phyloP scores from a whole-genome alignment of 2,113 vertebrate species.

The Nothobranchius furzeri region DNA sequence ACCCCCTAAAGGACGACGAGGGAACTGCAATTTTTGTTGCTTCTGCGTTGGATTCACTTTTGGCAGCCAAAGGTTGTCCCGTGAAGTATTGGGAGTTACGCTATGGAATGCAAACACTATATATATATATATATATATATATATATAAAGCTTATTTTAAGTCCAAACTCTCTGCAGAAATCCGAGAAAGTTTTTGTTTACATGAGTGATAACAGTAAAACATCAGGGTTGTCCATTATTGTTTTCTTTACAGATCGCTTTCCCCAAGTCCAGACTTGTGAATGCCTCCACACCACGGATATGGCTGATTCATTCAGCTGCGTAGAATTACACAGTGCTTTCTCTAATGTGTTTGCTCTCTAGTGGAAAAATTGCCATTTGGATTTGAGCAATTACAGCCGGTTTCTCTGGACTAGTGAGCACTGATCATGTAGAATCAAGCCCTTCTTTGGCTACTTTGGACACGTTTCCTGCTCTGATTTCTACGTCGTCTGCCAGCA shows the following conservation, averaged over 20 bases:
- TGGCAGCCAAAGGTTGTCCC: too few species aligned
- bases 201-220: neutral
- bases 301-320: neutral
- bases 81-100: too few species aligned
- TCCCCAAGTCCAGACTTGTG: neutral
- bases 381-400: neutral
- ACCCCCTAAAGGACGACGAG: too few species aligned
- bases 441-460: neutral
- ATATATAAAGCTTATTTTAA: too few species aligned
- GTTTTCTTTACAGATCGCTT: neutral
- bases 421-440: neutral
- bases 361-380: conserved; percentile 1
- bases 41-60: too few species aligned
- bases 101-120: too few species aligned
- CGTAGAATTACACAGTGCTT: neutral
- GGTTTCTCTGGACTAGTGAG: neutral
- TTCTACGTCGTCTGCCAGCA: neutral
- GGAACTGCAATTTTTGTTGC: too few species aligned
- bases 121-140: too few species aligned
- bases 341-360: neutral
- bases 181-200: neutral
- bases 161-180: too few species aligned
- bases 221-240: neutral
- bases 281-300: neutral
- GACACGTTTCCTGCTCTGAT: neutral